Percentiles rank a stretch among this genome's conserved stretches.
These are phyloP conservation scores for Enteromius paludinosus DNA, from an alignment of 2,797 vertebrate species.

Conservation along the genomic window DNA sequence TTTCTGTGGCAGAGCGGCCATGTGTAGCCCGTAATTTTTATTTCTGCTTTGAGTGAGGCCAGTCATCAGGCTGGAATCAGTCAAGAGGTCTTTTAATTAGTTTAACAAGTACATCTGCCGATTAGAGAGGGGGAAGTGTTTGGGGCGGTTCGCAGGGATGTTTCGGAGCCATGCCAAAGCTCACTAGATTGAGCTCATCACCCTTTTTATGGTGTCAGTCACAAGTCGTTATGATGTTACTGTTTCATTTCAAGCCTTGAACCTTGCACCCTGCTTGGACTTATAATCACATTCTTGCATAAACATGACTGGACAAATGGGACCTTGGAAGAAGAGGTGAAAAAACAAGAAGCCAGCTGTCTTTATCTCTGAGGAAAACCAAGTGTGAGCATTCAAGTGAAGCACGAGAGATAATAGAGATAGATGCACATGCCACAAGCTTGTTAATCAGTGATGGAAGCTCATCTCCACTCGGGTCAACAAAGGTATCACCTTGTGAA, in stretches of 20 bases:
- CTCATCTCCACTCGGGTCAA: slow-evolving; percentile 15
- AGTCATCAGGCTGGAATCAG: slow-evolving; percentile 44
- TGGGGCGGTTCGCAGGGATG: slow-evolving; percentile 3
- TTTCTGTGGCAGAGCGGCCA: background rate
- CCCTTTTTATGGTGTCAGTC: background rate
- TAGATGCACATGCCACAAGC: background rate
- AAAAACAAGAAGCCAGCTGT: slow-evolving; percentile 8
- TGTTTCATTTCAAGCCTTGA: background rate
- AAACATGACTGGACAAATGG: slow-evolving; percentile 14
- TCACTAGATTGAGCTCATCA: background rate
- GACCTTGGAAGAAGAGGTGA: slow-evolving; percentile 10
- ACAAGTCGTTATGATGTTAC: background rate
- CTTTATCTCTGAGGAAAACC: slow-evolving; percentile 14
- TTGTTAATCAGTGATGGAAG: slow-evolving; percentile 11
- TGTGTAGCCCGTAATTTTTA: slow-evolving; percentile 9
- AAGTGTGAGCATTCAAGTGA: background rate
- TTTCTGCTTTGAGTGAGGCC: slow-evolving; percentile 4
- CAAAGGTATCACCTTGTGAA: background rate
- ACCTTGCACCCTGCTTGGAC: background rate
- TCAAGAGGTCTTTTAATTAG: slow-evolving; percentile 43
- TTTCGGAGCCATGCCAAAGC: background rate
- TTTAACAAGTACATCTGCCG: background rate
- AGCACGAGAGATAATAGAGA: background rate
- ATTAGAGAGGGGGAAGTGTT: slow-evolving; percentile 2
- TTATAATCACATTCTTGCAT: slow-evolving; percentile 19